Conservation (phyloP, 92 coral and sea anemone genomes). For the Umimayanthus chanpuru region DNA sequence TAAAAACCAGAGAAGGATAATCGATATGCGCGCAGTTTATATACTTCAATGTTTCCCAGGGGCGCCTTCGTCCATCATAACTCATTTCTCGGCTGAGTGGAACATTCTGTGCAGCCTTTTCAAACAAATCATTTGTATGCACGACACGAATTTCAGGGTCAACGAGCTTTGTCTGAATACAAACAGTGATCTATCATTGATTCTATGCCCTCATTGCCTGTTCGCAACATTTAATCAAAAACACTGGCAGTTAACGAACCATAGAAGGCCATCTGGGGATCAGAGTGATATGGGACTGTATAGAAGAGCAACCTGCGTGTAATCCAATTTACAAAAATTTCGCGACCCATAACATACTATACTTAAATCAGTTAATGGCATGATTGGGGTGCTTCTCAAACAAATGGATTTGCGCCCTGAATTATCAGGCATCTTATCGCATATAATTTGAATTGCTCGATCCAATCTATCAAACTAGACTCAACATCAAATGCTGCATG, state of each 20-base stretch:
- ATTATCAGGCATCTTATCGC: not conserved
- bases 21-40: not conserved
- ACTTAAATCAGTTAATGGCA: not conserved
- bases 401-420: not conserved
- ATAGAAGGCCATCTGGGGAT: not conserved
- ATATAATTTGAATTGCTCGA: not conserved
- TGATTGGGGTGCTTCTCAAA: not conserved
- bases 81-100: not conserved
- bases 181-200: not conserved
- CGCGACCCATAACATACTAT: not conserved
- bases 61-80: not conserved
- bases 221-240: not conserved
- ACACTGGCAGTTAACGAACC: not conserved
- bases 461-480: not conserved
- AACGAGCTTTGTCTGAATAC: not conserved
- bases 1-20: not conserved
- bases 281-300: not conserved
- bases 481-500: not conserved
- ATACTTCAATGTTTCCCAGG: not conserved
- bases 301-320: not conserved
- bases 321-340: not conserved
- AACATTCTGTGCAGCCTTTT: not conserved
- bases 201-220: not conserved
- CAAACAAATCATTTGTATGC: not conserved
- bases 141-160: not conserved